phyloP scores from a whole-genome alignment of 1,140 invertebrate genomes.

The Neotoxoptera formosana region DNA sequence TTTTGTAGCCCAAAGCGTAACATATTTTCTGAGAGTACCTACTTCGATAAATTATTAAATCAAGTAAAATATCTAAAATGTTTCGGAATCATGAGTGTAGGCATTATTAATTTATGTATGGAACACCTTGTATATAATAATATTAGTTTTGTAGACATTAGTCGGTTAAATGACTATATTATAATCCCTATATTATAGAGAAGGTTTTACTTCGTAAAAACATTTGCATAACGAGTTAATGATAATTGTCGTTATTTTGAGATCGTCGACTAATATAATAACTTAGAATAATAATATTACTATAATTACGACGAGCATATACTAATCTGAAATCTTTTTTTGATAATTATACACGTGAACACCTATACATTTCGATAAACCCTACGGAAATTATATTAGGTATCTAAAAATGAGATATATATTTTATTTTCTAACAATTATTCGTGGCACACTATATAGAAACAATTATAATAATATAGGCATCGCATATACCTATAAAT shows the following conservation, averaged over 20 bases:
- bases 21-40: too few species aligned
- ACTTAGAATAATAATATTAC: neutral
- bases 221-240: constrained; percentile 29
- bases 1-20: too few species aligned
- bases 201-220: neutral
- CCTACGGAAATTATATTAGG: neutral
- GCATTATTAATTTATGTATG: neutral
- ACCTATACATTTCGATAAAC: neutral
- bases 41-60: neutral
- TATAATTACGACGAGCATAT: neutral
- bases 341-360: neutral
- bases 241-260: constrained; percentile 16
- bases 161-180: neutral
- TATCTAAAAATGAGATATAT: neutral
- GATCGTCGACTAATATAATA: constrained; percentile 19
- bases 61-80: neutral
- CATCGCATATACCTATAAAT: neutral
- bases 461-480: neutral
- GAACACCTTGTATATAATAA: neutral
- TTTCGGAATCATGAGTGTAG: neutral
- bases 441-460: neutral
- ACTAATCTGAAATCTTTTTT: neutral
- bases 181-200: neutral
- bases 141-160: neutral
- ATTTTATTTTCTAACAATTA: neutral